Evolutionary conservation across 1,140 invertebrate genomes (phyloP).

Genomic region (Lepidostoma basale): DNA sequence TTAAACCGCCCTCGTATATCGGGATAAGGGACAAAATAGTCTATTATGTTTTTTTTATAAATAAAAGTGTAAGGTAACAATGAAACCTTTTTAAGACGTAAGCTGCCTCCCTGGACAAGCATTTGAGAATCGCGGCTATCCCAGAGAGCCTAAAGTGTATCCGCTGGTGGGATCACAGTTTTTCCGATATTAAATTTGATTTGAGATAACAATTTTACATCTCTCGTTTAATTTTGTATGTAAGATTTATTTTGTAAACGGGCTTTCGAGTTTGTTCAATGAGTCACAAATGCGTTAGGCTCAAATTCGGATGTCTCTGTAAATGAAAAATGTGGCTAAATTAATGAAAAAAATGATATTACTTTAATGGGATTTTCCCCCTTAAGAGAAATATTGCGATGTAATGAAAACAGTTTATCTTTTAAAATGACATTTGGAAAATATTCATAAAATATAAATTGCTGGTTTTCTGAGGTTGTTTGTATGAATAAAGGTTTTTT

Average conservation of each 20-base stretch:
- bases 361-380: constrained; percentile 7
- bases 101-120: too few species aligned
- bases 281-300: constrained; percentile 20
- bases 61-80: too few species aligned
- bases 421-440: constrained; percentile 6
- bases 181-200: constrained; percentile 47
- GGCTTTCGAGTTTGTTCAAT: constrained; percentile 22
- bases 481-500: background rate
- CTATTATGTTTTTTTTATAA: too few species aligned
- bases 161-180: constrained; percentile 43
- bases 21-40: too few species aligned
- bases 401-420: constrained; percentile 17
- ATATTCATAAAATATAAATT: background rate
- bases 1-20: too few species aligned
- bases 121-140: background rate
- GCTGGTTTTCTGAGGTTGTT: background rate
- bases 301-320: constrained; percentile 2
- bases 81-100: too few species aligned
- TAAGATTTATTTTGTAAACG: constrained; percentile 45
- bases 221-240: constrained; percentile 45
- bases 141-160: constrained; percentile 27
- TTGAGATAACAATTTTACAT: constrained; percentile 43
- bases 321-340: constrained; percentile 23
- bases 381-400: constrained; percentile 5
- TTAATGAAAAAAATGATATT: constrained; percentile 17